Percentiles rank a stretch among this genome's conserved stretches.
Evolutionary conservation across 2,888 invertebrate species (phyloP).

Genomic region (Drosophila robusta): DNA sequence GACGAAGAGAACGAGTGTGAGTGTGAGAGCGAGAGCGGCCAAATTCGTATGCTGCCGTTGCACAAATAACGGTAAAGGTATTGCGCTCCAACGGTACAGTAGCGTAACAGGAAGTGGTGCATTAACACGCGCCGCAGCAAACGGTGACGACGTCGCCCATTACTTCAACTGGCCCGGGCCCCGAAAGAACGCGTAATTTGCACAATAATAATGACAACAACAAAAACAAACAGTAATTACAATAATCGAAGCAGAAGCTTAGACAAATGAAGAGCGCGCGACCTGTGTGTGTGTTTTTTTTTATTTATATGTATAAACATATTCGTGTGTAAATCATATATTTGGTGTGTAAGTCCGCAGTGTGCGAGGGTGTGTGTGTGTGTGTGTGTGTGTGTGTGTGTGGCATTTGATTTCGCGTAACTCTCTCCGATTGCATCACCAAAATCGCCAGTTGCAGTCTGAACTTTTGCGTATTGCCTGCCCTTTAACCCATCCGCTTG

Average conservation of each 20-base stretch:
- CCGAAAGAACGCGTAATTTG: constrained; percentile 51
- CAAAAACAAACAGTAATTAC: constrained; percentile 25
- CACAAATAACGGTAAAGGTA: constrained; percentile 73
- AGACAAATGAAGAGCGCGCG: constrained; percentile 30
- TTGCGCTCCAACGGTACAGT: constrained; percentile 70
- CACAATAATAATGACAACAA: constrained; percentile 29
- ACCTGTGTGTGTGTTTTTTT: neutral
- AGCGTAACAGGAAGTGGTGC: constrained; percentile 82
- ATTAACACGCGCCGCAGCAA: constrained; percentile 80
- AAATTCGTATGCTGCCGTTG: constrained; percentile 51
- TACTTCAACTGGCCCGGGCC: constrained; percentile 51
- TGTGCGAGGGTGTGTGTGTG: constrained; percentile 1
- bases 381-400: constrained; percentile 1
- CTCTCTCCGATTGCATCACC: constrained; percentile 69
- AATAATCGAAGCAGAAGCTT: constrained; percentile 6
- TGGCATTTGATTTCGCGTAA: constrained; percentile 21
- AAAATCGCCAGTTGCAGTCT: constrained; percentile 28
- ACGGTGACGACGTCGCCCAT: constrained; percentile 40
- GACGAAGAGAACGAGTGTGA: constrained; percentile 7
- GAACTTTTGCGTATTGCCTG: constrained; percentile 14
- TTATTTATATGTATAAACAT: neutral
- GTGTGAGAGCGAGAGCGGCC: constrained; percentile 20
- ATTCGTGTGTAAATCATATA: neutral
- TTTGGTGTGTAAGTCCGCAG: neutral
- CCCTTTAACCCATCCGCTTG: constrained; percentile 18